Conservation (phyloP, 2,113 vertebrate genomes). For the Carassius gibelio region DNA sequence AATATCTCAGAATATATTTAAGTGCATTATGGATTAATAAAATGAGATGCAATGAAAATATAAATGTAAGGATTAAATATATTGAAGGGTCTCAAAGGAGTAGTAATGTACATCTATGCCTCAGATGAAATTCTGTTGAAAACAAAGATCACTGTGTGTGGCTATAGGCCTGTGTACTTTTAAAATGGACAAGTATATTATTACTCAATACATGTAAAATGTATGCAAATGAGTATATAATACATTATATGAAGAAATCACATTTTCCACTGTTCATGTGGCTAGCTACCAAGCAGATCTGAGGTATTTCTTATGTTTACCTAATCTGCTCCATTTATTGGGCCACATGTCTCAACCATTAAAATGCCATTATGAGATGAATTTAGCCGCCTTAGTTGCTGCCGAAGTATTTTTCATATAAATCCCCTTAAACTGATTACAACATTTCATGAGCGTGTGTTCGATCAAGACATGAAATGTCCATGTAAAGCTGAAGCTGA, state of each 20-base stretch:
- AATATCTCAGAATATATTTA: neutral
- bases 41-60: neutral
- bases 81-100: neutral
- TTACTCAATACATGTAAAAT: neutral
- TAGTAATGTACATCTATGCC: neutral
- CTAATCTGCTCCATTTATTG: conserved; percentile 42
- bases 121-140: neutral
- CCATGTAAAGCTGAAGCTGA: conserved; percentile 44
- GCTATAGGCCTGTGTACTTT: neutral
- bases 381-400: conserved; percentile 9
- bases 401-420: neutral
- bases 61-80: no score
- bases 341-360: conserved; percentile 30
- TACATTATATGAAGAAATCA: neutral
- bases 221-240: conserved; percentile 28
- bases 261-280: conserved; percentile 17
- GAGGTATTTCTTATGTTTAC: conserved; percentile 16
- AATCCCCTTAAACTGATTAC: neutral
- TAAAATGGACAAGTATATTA: neutral
- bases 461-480: conserved; percentile 11
- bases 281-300: conserved; percentile 41
- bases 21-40: neutral
- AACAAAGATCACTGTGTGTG: neutral
- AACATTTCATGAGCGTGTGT: neutral
- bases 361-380: neutral